Evolutionary conservation across 2,797 vertebrate species (phyloP).

Genomic region (Micrastur ruficollis): DNA sequence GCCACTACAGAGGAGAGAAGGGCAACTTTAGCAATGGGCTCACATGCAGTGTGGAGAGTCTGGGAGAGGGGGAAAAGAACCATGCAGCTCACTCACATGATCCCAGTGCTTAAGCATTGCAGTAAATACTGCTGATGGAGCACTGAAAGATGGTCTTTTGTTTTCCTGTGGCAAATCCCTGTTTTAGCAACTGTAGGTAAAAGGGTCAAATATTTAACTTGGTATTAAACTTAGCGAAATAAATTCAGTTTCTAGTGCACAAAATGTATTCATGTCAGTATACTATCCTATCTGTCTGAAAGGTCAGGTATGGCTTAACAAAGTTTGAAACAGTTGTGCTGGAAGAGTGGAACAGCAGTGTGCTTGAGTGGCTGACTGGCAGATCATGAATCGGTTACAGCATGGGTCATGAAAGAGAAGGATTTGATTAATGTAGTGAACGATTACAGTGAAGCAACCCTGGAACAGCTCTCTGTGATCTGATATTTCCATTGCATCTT

Average conservation of each 20-base stretch:
- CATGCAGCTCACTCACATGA: neutral
- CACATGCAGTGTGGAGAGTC: neutral
- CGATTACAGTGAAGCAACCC: neutral
- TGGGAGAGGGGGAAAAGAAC: neutral
- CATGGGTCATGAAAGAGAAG: neutral
- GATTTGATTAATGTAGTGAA: neutral
- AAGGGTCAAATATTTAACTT: constrained; percentile 39
- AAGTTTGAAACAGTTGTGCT: neutral
- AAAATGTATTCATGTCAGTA: neutral
- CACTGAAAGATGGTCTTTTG: neutral
- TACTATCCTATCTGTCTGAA: neutral
- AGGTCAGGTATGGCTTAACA: neutral
- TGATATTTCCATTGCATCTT: neutral
- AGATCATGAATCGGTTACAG: neutral
- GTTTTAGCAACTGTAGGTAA: constrained; percentile 25
- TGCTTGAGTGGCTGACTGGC: neutral
- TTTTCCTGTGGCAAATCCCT: neutral
- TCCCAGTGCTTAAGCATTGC: neutral
- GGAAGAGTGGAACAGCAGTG: neutral
- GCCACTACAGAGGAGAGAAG: neutral
- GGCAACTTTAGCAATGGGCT: neutral
- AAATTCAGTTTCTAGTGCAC: neutral
- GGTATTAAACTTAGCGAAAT: constrained; percentile 5
- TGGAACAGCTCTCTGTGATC: neutral
- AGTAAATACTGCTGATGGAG: neutral